Conservation (phyloP, 2,113 vertebrate genomes). For the Pseudonaja textilis region DNA sequence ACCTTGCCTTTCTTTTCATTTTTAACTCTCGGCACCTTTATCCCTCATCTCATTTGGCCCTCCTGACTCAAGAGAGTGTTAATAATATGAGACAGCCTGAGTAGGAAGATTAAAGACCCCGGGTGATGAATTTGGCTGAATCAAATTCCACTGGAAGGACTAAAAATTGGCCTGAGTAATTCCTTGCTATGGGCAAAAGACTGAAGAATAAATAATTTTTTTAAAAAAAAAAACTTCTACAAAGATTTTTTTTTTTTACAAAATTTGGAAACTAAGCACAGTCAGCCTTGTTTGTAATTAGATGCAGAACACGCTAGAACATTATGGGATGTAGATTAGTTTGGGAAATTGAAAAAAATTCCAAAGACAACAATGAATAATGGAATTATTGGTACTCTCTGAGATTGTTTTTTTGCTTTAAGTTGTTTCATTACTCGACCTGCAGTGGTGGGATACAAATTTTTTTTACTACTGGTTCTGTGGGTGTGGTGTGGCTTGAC, state of each 20-base stretch:
- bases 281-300: not conserved
- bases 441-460: not conserved
- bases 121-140: not conserved
- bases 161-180: not conserved
- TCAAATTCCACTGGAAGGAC: not conserved
- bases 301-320: not conserved
- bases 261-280: not conserved
- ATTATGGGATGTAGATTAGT: not conserved
- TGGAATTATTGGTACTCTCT: not conserved
- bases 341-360: not conserved
- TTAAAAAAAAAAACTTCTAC: not conserved
- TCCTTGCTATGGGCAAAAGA: not conserved
- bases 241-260: not conserved
- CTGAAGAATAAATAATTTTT: not conserved
- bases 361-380: not conserved
- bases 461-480: no score
- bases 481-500: no score
- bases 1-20: not conserved
- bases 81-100: not conserved
- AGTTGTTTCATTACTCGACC: not conserved
- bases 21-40: not conserved
- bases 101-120: not conserved
- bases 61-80: not conserved
- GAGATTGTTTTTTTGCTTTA: not conserved
- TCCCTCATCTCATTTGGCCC: not conserved